Conservation (phyloP, 2,888 invertebrate species). For the Mechanitis mazaeus region DNA sequence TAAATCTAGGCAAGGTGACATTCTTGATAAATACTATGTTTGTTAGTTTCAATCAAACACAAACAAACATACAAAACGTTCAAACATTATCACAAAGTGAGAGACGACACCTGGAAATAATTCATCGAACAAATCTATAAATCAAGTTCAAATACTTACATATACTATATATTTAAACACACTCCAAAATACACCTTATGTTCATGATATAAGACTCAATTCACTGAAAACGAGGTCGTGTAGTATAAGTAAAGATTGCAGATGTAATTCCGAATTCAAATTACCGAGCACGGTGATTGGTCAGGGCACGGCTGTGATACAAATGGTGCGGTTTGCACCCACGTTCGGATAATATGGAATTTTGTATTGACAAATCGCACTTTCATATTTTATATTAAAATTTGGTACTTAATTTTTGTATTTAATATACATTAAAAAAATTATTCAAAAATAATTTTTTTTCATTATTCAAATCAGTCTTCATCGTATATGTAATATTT, state of each 20-base stretch:
- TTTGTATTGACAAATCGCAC: slow-evolving; percentile 44
- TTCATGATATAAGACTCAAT: slow-evolving; percentile 21
- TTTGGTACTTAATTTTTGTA: neutral
- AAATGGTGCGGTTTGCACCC: slow-evolving; percentile 68
- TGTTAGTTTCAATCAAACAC: neutral
- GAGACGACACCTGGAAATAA: slow-evolving; percentile 63
- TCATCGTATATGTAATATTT: too few relatives aligned
- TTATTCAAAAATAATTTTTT: neutral
- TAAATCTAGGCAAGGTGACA: too few relatives aligned
- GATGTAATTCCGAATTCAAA: slow-evolving; percentile 66
- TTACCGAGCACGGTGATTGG: slow-evolving; percentile 70
- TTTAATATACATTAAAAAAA: neutral
- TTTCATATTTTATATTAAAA: slow-evolving; percentile 20
- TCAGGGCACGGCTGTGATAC: slow-evolving; percentile 68
- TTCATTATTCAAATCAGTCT: too few relatives aligned
- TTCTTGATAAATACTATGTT: too few relatives aligned
- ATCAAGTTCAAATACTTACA: slow-evolving; percentile 59
- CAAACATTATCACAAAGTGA: slow-evolving; percentile 47
- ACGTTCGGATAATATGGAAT: slow-evolving; percentile 56
- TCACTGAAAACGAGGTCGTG: slow-evolving; percentile 14
- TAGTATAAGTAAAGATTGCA: slow-evolving; percentile 43
- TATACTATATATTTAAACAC: slow-evolving; percentile 9
- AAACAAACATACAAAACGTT: slow-evolving; percentile 25
- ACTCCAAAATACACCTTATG: slow-evolving; percentile 23
- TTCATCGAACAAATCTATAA: slow-evolving; percentile 73